Conservation (phyloP, 30 jellyfish, hydroid and myxozoan species). For the Cassiopea andromeda region DNA sequence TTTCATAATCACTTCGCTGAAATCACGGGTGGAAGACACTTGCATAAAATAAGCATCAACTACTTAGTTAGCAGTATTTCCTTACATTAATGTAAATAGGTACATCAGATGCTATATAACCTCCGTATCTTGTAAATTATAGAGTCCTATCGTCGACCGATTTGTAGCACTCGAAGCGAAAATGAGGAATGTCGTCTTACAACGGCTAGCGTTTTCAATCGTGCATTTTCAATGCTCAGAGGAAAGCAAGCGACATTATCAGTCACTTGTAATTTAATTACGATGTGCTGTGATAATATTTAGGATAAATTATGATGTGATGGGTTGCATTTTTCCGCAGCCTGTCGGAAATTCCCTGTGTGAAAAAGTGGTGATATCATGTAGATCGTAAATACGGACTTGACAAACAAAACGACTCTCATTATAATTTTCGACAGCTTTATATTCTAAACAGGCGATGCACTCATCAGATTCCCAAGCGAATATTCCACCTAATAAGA, state of each 20-base stretch:
- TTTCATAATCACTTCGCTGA: neutral
- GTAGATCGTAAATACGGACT: slow-evolving; percentile 12
- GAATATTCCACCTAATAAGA: neutral
- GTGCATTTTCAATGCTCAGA: neutral
- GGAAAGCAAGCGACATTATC: neutral
- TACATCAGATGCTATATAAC: too few species aligned
- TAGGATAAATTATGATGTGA: neutral
- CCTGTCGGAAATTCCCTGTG: neutral
- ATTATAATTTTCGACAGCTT: neutral
- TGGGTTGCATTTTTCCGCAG: slow-evolving; percentile 1
- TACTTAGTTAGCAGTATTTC: neutral
- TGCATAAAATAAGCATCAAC: neutral
- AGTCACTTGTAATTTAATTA: neutral
- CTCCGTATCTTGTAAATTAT: too few species aligned
- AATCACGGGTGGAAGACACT: neutral
- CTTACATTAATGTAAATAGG: neutral
- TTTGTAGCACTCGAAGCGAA: too few species aligned
- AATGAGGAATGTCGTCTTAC: too few species aligned
- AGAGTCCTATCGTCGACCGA: too few species aligned
- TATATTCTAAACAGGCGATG: neutral
- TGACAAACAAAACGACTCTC: slow-evolving; percentile 3
- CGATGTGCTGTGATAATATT: neutral
- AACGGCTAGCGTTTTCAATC: neutral
- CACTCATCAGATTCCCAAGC: neutral
- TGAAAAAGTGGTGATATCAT: slow-evolving; percentile 1